Base-by-base conservation (phyloP, 2,888 invertebrate species). In the Archips crataeganus region DNA sequence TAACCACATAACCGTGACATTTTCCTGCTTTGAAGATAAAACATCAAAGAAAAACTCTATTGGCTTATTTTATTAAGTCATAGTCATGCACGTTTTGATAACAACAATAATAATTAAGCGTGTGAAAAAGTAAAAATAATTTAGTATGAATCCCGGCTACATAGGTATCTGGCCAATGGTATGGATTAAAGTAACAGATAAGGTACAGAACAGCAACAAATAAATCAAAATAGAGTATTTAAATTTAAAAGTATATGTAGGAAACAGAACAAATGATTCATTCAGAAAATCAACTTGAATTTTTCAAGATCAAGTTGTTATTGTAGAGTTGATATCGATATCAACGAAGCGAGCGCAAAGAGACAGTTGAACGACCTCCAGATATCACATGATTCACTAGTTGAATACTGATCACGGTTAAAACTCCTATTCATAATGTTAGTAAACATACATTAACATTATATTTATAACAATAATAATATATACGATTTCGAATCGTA, bases 321-420 rank as follows among this genome's bases (percentile, higher is more conserved):
- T 62, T 57, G 42, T 65, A 11, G 54, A 72, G 51, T 54, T 57
- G 47, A 47, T 49, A 54, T 8, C n/a, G 67, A 72, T 72, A 61
- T 54, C 23, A 32, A 68, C 45, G 32, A 34, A 54, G 47, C 45
- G 36, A 62, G 23, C 10, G 62, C 67, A 72, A 67, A 45, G 45
- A 54, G 62, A 36, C 57, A 15, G 70, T 69, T 74, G 57, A 74
- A 74, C 34, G 74, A 64, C 64, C 73, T 57, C 64, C 23, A 72
- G 67, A 39, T 57, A 47, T 23, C 36, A 65, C 34, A 57, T 72
- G 67, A 72, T 63, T 72, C 72, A 63, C 62, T 39, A 23, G 51
- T 49, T 34, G 72, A 67, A 68, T 63, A 68, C 72, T 47, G 67
- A 68, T 61, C 34, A 45, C 34, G 49, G 49, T 15, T 42, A 42